Percentiles rank a stretch among this genome's conserved stretches.
These are phyloP conservation scores for Atherinomorus stipes DNA, from an alignment of 2,113 vertebrate genomes.

Conservation along the genomic window DNA sequence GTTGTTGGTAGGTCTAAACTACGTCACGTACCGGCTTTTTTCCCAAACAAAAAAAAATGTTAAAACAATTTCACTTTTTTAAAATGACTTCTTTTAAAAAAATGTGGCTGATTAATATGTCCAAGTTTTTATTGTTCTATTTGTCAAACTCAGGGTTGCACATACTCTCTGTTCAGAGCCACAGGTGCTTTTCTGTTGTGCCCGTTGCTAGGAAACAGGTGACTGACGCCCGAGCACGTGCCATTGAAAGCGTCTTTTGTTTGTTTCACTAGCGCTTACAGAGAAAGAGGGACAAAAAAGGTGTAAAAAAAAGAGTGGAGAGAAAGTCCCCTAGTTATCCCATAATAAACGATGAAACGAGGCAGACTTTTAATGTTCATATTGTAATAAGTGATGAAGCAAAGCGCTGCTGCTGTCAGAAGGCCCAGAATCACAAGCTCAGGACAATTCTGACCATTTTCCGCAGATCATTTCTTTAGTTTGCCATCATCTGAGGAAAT, in stretches of 20 bases:
- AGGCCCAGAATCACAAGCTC: background rate
- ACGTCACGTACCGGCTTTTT: no score
- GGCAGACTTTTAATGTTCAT: slow-evolving; percentile 2
- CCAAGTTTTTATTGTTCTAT: background rate
- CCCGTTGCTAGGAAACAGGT: slow-evolving; percentile 85
- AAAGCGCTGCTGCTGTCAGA: background rate
- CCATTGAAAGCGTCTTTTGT: slow-evolving; percentile 80
- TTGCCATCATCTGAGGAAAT: background rate
- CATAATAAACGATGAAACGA: slow-evolving; percentile 21
- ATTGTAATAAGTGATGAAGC: slow-evolving; percentile 13
- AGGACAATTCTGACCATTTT: background rate
- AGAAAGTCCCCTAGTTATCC: slow-evolving; percentile 10
- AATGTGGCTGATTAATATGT: background rate
- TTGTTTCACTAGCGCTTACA: slow-evolving; percentile 62
- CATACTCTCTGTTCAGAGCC: slow-evolving; percentile 72
- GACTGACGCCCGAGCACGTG: slow-evolving; percentile 83
- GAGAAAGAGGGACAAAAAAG: background rate
- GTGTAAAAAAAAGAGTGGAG: background rate
- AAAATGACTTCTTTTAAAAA: background rate
- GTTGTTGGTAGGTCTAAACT: no score
- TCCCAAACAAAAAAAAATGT: no score
- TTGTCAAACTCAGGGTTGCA: slow-evolving; percentile 16
- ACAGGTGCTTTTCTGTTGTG: slow-evolving; percentile 85
- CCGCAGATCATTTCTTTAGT: background rate
- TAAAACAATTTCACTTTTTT: background rate